These are phyloP conservation scores for Delia radicum DNA, from an alignment of 1,140 invertebrate genomes.

Conservation along the genomic window DNA sequence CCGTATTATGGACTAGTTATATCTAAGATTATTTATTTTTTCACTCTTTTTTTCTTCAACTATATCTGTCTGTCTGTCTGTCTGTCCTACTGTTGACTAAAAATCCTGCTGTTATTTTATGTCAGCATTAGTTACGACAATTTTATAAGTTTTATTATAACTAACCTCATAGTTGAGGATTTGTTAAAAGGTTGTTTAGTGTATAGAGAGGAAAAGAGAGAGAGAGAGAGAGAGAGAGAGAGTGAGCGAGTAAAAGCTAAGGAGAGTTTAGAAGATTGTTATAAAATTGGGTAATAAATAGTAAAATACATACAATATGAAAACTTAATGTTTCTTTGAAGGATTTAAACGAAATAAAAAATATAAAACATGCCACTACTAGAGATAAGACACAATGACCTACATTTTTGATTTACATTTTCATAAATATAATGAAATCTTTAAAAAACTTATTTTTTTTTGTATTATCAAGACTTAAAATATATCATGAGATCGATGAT, in stretches of 20 bases:
- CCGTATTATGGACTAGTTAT: background rate
- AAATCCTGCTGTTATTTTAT: constrained; percentile 1
- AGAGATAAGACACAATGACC: too few species aligned
- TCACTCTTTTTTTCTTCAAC: background rate
- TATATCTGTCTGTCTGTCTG: background rate
- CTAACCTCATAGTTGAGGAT: background rate
- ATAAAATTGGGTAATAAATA: background rate
- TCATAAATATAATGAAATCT: too few species aligned
- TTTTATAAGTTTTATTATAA: background rate
- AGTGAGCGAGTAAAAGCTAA: background rate
- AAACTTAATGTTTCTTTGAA: background rate
- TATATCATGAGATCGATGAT: too few species aligned
- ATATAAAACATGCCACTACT: too few species aligned
- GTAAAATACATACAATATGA: background rate
- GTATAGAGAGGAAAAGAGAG: background rate
- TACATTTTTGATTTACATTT: too few species aligned
- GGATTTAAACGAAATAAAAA: too few species aligned
- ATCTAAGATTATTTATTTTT: background rate
- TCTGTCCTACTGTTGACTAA: background rate
- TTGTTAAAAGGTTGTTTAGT: background rate
- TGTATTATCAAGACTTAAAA: too few species aligned
- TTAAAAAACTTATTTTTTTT: too few species aligned
- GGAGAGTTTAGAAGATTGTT: background rate
- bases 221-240: background rate
- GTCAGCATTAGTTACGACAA: background rate